phyloP scores from a whole-genome alignment of 2,113 vertebrate genomes.

The Mus pahari region DNA sequence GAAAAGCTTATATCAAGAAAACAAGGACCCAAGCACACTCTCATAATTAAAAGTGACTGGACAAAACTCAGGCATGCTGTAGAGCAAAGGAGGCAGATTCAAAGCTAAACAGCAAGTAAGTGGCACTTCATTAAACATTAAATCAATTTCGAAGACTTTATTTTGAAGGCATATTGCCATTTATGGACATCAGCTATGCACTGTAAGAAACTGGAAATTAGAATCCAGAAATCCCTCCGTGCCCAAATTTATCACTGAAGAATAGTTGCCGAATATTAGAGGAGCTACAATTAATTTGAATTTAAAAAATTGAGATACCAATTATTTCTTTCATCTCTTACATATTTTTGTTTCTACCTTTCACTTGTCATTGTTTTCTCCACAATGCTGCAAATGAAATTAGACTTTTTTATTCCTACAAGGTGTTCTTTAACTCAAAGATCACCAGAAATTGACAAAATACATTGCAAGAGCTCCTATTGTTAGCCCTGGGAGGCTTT shows the following conservation, averaged over 20 bases:
- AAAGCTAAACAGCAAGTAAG: conserved; percentile 54
- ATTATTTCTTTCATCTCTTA: background rate
- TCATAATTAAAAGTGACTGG: conserved; percentile 64
- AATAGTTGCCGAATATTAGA: conserved; percentile 1
- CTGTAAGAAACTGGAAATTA: conserved; percentile 51
- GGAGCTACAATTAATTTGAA: background rate
- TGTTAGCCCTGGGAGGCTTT: background rate
- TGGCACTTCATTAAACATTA: conserved; percentile 62
- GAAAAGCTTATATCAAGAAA: conserved; percentile 62
- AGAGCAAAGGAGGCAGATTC: background rate
- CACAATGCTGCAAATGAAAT: background rate
- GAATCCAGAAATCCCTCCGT: conserved; percentile 15
- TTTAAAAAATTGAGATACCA: conserved; percentile 45
- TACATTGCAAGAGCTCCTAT: background rate
- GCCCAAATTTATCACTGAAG: conserved; percentile 27
- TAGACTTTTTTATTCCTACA: background rate
- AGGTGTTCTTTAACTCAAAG: background rate
- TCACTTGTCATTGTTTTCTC: background rate
- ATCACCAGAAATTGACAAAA: background rate
- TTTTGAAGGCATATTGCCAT: conserved; percentile 41
- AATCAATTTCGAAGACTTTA: conserved; percentile 62
- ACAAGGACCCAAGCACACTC: background rate
- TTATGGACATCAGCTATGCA: conserved; percentile 56
- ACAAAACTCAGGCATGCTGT: conserved; percentile 39
- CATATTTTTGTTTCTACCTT: background rate